Percentiles rank a stretch among this genome's conserved stretches.
phyloP scores from a whole-genome alignment of 2,113 vertebrate species.

The Leptobrachium leishanense region DNA sequence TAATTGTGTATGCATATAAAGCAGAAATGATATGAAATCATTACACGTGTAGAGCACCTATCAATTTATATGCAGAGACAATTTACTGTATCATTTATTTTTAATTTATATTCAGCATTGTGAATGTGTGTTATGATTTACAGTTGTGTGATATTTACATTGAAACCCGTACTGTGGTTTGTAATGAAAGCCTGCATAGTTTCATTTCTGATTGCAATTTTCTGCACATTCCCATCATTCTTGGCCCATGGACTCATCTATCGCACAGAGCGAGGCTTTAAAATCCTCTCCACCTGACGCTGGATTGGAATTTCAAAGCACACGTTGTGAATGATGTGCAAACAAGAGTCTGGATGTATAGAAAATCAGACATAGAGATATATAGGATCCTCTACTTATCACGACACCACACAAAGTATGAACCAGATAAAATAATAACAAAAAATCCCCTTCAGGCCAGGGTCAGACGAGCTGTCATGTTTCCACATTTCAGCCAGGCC shows the following conservation, averaged over 20 bases:
- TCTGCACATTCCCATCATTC: not conserved
- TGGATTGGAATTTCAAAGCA: not conserved
- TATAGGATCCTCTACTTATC: too few species aligned
- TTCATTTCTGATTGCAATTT: not conserved
- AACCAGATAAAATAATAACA: too few species aligned
- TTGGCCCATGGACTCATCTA: not conserved
- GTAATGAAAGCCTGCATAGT: not conserved
- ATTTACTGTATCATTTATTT: not conserved
- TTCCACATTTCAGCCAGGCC: too few species aligned
- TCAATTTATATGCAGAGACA: too few species aligned
- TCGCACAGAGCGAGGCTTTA: not conserved
- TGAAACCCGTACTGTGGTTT: not conserved
- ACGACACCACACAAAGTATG: too few species aligned
- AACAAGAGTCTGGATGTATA: too few species aligned
- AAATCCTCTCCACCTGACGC: not conserved
- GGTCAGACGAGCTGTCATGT: too few species aligned
- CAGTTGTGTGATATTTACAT: not conserved
- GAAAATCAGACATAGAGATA: too few species aligned
- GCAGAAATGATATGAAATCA: too few species aligned
- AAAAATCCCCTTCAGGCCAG: too few species aligned
- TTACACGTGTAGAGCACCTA: not conserved
- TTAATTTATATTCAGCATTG: not conserved
- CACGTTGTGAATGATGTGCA: not conserved
- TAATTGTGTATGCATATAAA: too few species aligned
- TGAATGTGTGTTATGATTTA: not conserved